Evolutionary conservation across 2,113 vertebrate genomes (phyloP), one percentile per base, ranked within the genome.

Genomic region (Platysternon megacephalum): DNA sequence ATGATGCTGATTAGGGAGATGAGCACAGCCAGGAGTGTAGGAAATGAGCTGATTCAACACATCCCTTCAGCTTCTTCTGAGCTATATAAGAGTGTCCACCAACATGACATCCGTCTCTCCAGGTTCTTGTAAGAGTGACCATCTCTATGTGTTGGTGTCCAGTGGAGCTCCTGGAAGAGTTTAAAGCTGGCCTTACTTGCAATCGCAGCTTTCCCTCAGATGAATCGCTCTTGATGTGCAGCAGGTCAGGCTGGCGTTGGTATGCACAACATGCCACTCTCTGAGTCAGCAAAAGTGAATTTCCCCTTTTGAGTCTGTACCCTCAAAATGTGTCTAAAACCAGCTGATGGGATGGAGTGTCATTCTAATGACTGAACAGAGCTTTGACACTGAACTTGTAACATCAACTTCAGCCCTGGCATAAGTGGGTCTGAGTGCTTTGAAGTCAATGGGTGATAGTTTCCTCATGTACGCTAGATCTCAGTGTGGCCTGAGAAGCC

Each of bases 261-360:
- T 68, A n/a, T 39, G 35, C 35, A n/a, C 14, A 21, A n/a, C 35
- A 68, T 35, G 35, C 65, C 65, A n/a, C 65, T 68, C 35, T 39
- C 35, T 55, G 79, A 78, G 22, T 44, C 83, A 86, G 35, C 22
- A 65, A 87, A 78, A 11, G 49, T 56, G 53, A 94, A 84, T 86
- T 10, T 78, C 35, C 2, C 28, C 14, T 94, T 92, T 95, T 72
- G 35, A 4, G 22, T 28, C 42, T 44, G 74, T 76, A 76, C 74
- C 72, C 24, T 14, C 22, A 76, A 76, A 76, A 76, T 46, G 42
- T 44, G 11, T 44, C 39, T 44, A 42, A 76, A 46, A 76, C 44
- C 42, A 56, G 46, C 58, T 87, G 86, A 17, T 5, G 7, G 87
- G 19, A 28, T 88, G 49, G 42, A 39, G 48, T 61, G 55, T 16